Conservation (phyloP, 2,113 vertebrate species). For the Morphnarchus princeps region DNA sequence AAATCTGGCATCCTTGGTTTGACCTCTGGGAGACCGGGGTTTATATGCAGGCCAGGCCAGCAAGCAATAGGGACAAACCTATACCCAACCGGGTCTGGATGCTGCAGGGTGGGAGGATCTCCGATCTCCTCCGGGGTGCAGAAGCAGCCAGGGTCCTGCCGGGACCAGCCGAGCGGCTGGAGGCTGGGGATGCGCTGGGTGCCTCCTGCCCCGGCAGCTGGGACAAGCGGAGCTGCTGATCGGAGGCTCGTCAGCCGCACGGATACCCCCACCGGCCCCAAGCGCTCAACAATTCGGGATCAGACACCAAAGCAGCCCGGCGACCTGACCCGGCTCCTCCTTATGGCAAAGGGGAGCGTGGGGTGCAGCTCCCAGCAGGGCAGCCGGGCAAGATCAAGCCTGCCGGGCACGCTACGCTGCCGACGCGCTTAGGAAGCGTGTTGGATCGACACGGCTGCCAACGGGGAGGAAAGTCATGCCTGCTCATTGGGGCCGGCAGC, state of each 20-base stretch:
- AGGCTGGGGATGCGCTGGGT: not conserved
- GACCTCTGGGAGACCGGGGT: not conserved
- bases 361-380: not conserved
- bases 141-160: rapidly evolving
- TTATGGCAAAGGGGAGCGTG: not conserved
- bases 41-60: not conserved
- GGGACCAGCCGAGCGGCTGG: not conserved
- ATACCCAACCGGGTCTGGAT: not conserved
- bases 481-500: not conserved
- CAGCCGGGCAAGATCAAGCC: not conserved
- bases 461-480: not conserved
- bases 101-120: not conserved
- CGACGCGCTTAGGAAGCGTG: not conserved
- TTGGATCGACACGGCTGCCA: not conserved
- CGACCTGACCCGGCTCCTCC: not conserved
- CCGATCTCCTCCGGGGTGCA: not conserved
- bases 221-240: not conserved
- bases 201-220: not conserved
- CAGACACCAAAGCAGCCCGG: not conserved
- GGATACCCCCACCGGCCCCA: not conserved
- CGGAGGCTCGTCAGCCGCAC: not conserved
- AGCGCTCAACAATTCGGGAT: rapidly evolving
- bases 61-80: not conserved
- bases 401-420: not conserved
- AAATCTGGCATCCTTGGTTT: not conserved